These are phyloP conservation scores for Desmodus rotundus DNA, from an alignment of 2,113 vertebrate genomes.

Conservation along the genomic window DNA sequence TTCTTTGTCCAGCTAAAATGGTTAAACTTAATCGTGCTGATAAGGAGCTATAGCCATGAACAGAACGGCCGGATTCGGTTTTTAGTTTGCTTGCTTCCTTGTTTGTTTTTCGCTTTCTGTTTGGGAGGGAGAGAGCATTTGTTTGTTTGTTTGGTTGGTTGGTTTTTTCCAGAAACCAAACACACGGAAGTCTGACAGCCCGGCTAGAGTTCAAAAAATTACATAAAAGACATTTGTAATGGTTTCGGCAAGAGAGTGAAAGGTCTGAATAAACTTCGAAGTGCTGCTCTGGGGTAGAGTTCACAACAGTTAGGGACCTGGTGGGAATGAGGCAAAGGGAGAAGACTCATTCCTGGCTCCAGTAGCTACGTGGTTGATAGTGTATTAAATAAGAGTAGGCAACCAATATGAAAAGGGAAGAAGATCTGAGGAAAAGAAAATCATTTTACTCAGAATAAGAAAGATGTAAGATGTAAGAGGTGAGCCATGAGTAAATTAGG, in stretches of 20 bases:
- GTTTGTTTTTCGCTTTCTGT: background rate
- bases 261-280: background rate
- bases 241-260: background rate
- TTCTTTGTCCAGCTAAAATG: background rate
- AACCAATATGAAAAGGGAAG: background rate
- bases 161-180: background rate
- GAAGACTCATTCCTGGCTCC: background rate
- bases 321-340: background rate
- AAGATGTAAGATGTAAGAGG: background rate
- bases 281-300: background rate
- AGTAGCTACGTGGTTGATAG: background rate
- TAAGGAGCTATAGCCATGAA: background rate
- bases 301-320: background rate
- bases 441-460: background rate
- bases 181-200: background rate
- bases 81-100: background rate
- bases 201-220: background rate
- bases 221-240: background rate
- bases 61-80: background rate
- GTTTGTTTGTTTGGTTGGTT: background rate
- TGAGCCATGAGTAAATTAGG: background rate
- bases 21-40: background rate
- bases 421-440: background rate
- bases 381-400: background rate
- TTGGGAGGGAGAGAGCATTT: accelerated